phyloP scores from a whole-genome alignment of 2,888 invertebrate genomes.

The Hetaerina titia region DNA sequence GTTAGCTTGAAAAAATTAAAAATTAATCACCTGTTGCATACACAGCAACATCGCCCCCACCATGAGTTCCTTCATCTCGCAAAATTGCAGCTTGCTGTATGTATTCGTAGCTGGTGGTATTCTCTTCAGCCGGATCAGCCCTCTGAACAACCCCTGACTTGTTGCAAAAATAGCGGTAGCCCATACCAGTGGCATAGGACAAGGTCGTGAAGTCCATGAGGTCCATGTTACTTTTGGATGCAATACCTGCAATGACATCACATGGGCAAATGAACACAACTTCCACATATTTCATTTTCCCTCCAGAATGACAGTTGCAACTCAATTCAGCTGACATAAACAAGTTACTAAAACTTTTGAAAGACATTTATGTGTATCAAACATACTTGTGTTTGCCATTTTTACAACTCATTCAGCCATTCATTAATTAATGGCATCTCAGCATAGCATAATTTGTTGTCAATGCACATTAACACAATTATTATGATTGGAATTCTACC shows the following conservation, averaged over 20 bases:
- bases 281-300: too few relatives aligned
- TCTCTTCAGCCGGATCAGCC: constrained; percentile 81
- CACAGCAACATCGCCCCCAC: constrained; percentile 91
- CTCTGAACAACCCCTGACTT: constrained; percentile 80
- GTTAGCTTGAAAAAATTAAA: background rate
- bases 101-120: constrained; percentile 84
- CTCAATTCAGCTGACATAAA: background rate
- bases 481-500: too few relatives aligned
- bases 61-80: constrained; percentile 87
- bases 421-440: too few relatives aligned
- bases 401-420: too few relatives aligned
- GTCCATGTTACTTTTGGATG: constrained; percentile 82
- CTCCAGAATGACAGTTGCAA: too few relatives aligned
- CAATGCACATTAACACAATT: too few relatives aligned
- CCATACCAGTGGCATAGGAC: constrained; percentile 85
- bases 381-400: too few relatives aligned
- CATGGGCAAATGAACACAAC: background rate
- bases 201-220: constrained; percentile 87
- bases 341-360: too few relatives aligned
- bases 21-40: constrained; percentile 85
- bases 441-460: too few relatives aligned
- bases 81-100: constrained; percentile 86
- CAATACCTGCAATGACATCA: constrained; percentile 79
- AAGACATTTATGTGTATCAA: too few relatives aligned
- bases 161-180: constrained; percentile 74